These are phyloP conservation scores for Caenorhabditis zanzibari DNA, from an alignment of 2,888 invertebrate genomes.

Conservation along the genomic window DNA sequence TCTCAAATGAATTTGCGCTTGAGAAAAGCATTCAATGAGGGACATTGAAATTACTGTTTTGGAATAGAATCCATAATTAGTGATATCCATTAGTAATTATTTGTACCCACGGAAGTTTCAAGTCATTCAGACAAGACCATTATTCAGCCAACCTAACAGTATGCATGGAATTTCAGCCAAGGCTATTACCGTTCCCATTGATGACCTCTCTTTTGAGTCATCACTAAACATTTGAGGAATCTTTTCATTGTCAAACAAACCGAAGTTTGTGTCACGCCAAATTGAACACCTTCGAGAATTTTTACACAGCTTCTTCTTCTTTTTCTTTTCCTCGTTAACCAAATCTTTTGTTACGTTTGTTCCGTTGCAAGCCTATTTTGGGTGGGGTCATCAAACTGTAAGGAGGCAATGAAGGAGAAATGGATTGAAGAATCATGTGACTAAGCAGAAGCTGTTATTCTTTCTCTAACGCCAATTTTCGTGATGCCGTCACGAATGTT, in stretches of 20 bases:
- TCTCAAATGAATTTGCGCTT: not conserved
- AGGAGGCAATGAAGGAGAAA: constrained; percentile 8
- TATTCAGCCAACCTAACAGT: not conserved
- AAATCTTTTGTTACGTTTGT: constrained; percentile 29
- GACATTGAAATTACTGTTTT: no score
- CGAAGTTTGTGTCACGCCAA: constrained; percentile 19
- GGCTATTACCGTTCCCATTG: not conserved
- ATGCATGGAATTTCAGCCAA: constrained; percentile 3
- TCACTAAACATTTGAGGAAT: constrained; percentile 23
- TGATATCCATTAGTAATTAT: no score
- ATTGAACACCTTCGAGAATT: constrained; percentile 37
- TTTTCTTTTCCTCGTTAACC: not conserved
- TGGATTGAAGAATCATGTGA: constrained; percentile 35
- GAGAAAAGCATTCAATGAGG: no score
- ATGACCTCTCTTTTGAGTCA: constrained; percentile 37
- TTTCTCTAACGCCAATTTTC: constrained; percentile 10
- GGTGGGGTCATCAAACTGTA: constrained; percentile 47
- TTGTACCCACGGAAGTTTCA: no score
- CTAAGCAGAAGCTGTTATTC: constrained; percentile 51
- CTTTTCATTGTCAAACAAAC: constrained; percentile 31
- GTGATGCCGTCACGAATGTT: constrained; percentile 13
- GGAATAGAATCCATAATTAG: no score
- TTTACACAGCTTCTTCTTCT: constrained; percentile 33
- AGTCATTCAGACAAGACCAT: no score
- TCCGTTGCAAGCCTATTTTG: constrained; percentile 20